Evolutionary conservation across 2,113 vertebrate genomes (phyloP).

Genomic region (Boulengeromyrus knoepffleri): DNA sequence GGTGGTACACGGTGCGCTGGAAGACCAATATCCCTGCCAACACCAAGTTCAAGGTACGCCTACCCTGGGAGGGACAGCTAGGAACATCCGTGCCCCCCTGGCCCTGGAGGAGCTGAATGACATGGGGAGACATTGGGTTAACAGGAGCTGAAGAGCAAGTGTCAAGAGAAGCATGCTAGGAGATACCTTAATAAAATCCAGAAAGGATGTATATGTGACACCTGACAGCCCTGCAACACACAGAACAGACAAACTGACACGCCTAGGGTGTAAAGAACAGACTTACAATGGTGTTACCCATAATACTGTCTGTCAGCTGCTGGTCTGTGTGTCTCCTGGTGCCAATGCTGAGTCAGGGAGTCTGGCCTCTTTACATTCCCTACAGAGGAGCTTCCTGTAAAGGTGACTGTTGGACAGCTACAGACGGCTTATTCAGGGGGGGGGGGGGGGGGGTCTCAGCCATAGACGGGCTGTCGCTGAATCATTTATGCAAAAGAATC

Average conservation of each 20-base stretch:
- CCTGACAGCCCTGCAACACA: not conserved
- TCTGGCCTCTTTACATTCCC: not conserved
- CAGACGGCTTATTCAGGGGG: not conserved
- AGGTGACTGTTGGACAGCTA: not conserved
- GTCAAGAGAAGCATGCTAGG: not conserved
- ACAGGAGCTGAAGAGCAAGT: not conserved
- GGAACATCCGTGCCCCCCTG: not conserved
- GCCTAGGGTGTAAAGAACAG: not conserved
- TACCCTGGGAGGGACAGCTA: not conserved
- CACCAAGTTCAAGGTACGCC: constrained; percentile 89
- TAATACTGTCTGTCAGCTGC: not conserved
- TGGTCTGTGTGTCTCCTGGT: not conserved
- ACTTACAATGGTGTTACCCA: not conserved
- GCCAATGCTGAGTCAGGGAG: not conserved
- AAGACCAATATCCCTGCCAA: constrained; percentile 98
- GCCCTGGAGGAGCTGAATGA: not conserved
- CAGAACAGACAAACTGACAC: not conserved
- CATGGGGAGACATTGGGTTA: not conserved
- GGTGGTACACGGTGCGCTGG: constrained; percentile 93
- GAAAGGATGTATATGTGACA: not conserved
- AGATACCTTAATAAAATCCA: not conserved
- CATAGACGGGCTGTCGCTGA: not conserved
- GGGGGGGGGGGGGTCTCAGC: not conserved
- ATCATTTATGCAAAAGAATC: not conserved
- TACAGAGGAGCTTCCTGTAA: not conserved